Conservation (phyloP, 2,113 vertebrate genomes). For the Macquaria australasica region DNA sequence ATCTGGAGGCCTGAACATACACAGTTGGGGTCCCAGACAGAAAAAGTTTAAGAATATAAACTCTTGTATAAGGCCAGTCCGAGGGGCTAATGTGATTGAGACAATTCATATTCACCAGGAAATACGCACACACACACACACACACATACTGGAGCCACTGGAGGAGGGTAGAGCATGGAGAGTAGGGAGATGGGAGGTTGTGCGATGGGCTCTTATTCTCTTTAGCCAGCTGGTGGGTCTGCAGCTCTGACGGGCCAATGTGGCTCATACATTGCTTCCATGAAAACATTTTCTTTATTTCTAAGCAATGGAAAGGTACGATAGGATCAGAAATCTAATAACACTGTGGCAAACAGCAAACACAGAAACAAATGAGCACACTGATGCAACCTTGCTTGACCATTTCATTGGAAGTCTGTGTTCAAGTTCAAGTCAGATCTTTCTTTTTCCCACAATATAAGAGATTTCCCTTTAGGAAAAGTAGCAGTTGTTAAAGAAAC, state of each 20-base stretch:
- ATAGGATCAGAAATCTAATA: background rate
- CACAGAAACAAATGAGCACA: background rate
- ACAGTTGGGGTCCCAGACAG: slow-evolving; percentile 1
- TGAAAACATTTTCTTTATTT: background rate
- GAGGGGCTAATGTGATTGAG: background rate
- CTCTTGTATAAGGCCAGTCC: background rate
- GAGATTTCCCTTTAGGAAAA: too few species aligned
- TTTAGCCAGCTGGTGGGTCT: background rate
- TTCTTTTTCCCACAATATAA: too few species aligned
- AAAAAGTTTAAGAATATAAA: slow-evolving; percentile 9
- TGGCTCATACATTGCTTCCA: background rate
- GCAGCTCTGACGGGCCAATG: background rate
- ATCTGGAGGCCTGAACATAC: background rate
- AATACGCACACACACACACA: background rate
- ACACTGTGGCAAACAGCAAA: background rate
- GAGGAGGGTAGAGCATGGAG: background rate
- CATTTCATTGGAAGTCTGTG: background rate
- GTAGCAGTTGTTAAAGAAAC: too few species aligned
- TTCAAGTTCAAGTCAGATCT: background rate
- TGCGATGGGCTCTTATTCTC: background rate
- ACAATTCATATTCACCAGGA: background rate
- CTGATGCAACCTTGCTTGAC: background rate
- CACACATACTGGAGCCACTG: background rate
- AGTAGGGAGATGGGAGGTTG: background rate
- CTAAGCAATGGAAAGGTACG: background rate